Base-by-base conservation (phyloP, 2,797 vertebrate genomes). In the Leptoclinus maculatus region DNA sequence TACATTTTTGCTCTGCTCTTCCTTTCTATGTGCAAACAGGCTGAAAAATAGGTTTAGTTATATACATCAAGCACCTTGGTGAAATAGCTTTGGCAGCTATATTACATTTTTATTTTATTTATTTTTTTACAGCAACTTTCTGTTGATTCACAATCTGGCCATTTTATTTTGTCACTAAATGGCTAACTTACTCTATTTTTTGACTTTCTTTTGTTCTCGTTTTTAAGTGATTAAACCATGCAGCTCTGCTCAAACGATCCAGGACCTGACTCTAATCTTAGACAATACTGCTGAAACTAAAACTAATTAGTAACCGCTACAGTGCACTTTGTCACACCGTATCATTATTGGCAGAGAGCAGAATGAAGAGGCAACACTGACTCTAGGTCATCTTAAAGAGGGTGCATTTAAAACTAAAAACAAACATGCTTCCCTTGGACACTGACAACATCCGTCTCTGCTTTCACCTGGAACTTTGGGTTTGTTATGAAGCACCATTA, bases 51-150 rank as follows among this genome's bases (percentile, higher is more conserved):
- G 81, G 72, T 91, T 89, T 68, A 58, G 38, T 88, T 88, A 87
- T 87, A 76, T 91, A 92, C 87, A 92, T 88, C 85, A 89, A 93
- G 92, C 92, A 94, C 92, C 89, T 83, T 78, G 85, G 84, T 86
- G 82, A 86, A 74, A 82, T 70, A 85, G 85, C 84, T 68, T 76
- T 34, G n/a, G 80, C 90, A 84, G 84, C 84, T 83, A 66, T 74
- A 66, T 66, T 78, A 32, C 57, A 65, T 73, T 36, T 25, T 43
- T 27, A 5, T 11, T 66, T 53, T 69, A 12, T 12, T n/a, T 38
- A 17, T 17, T 73, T 79, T 64, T 82, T 67, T 36, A 23, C 36
- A 66, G 79, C 63, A 41, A 49, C 87, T 82, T 80, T 64, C 83
- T 83, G 53, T 75, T 78, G 34, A 81, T 67, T 85, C 75, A 80